Base-by-base conservation (phyloP, 2,113 vertebrate species). In the Lota lota region DNA sequence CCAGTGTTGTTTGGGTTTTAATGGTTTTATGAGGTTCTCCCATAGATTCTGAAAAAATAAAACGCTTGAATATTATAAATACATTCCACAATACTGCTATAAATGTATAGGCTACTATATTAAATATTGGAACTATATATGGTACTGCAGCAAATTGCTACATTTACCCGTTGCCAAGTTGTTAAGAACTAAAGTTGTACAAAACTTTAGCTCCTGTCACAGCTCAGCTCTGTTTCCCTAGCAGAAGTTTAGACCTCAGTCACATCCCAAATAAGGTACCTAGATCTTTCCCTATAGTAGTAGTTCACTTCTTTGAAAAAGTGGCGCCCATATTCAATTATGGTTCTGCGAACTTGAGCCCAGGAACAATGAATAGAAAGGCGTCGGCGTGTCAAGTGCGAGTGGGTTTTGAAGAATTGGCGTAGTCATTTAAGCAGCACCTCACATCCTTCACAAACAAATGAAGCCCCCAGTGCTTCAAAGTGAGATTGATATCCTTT, bases 401-500 rank as follows among this genome's bases (percentile, higher is more conserved):
- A 93, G 92, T 84, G 79, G 87, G 77, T 91, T 92, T 90, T 93
- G 92, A 93, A 90, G 91, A 93, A 93, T 91, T 86, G 89, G 85
- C 88, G 73, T 86, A 89, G 85, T 90, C 87, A 86, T 92, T 89
- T 90, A 88, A 85, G 87, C 81, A 83, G 81, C 80, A 85, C 91
- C 90, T 91, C 88, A 77, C 92, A 89, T 92, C 83, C 88, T 82
- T 84, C 90, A 80, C 90, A 92, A 93, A 93, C 92, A 93, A 93
- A 93, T 93, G 88, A 92, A 91, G 84, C 82, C 91, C 80, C 79
- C 88, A 1, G 58, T 73, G 83, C 83, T 85, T 92, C 91, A 94
- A 93, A 95, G 93, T 94, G 92, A 96, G 94, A 95, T 93, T 93
- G 93, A 94, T 90, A 90, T 92, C 89, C 87, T 90, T 91, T 88